Conservation (phyloP, 37 sponge, comb jelly and placozoan genomes). For the Ephydatia muelleri region DNA sequence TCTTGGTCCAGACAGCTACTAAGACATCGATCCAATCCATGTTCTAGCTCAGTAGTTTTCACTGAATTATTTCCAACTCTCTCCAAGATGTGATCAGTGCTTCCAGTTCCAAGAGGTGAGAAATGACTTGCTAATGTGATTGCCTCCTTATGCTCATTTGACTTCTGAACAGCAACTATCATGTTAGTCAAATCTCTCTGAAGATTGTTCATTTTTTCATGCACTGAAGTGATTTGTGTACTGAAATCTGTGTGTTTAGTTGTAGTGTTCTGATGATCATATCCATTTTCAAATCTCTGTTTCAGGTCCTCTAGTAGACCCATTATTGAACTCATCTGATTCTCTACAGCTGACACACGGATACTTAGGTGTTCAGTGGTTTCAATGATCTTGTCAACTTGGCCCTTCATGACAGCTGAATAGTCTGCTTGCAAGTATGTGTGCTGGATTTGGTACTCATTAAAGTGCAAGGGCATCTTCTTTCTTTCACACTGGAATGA, state of each 20-base stretch:
- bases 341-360: slow-evolving; percentile 16
- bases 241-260: neutral
- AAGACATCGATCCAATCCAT: slow-evolving; percentile 38
- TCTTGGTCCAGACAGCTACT: slow-evolving; percentile 63
- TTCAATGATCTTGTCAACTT: neutral
- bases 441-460: slow-evolving; percentile 31
- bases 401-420: neutral
- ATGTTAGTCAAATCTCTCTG: too few species aligned
- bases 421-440: slow-evolving; percentile 21
- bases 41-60: slow-evolving; percentile 39
- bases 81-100: neutral
- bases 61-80: slow-evolving; percentile 4
- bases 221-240: neutral
- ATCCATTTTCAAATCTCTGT: slow-evolving; percentile 11
- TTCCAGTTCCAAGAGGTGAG: neutral
- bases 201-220: too few species aligned
- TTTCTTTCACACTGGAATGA: slow-evolving; percentile 20
- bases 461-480: slow-evolving; percentile 18
- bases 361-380: slow-evolving; percentile 16
- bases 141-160: neutral
- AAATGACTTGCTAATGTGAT: too few species aligned
- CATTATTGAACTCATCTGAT: slow-evolving; percentile 7
- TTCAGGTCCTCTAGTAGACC: slow-evolving; percentile 12
- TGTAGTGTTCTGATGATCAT: neutral
- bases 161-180: neutral